Evolutionary conservation across 2,888 invertebrate species (phyloP).

Genomic region (Meteorus colon): DNA sequence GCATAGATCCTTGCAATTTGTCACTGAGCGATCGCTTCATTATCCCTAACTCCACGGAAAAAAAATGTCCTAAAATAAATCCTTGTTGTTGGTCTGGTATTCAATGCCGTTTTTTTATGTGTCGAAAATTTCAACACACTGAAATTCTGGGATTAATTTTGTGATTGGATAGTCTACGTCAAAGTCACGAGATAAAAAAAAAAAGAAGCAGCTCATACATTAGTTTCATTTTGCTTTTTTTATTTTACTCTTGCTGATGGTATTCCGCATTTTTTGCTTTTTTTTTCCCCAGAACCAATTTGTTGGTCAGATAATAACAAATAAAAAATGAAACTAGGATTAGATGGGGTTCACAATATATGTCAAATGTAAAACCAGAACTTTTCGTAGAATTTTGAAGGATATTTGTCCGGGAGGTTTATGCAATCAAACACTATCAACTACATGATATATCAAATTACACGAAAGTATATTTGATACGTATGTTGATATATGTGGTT

Average conservation of each 20-base stretch:
- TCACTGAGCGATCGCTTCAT: constrained; percentile 50
- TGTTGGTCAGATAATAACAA: too few species aligned
- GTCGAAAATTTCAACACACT: neutral
- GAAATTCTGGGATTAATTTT: neutral
- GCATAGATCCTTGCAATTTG: constrained; percentile 53
- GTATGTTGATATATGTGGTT: neutral
- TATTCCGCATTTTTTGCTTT: too few species aligned
- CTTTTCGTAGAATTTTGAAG: too few species aligned
- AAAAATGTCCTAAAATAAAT: neutral
- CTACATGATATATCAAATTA: too few species aligned
- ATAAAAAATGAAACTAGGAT: too few species aligned
- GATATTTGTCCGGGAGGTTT: too few species aligned
- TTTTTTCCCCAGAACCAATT: too few species aligned
- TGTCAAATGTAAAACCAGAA: too few species aligned
- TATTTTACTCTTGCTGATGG: neutral
- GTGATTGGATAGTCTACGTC: neutral
- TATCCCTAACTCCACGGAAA: constrained; percentile 34
- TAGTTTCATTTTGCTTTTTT: neutral
- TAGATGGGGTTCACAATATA: too few species aligned
- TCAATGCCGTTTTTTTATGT: neutral
- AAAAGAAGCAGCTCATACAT: neutral
- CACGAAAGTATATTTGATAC: neutral
- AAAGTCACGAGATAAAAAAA: neutral
- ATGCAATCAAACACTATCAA: too few species aligned
- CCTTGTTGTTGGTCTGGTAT: too few species aligned